phyloP scores from a whole-genome alignment of 1,140 invertebrate species.

The Tachypleus tridentatus region DNA sequence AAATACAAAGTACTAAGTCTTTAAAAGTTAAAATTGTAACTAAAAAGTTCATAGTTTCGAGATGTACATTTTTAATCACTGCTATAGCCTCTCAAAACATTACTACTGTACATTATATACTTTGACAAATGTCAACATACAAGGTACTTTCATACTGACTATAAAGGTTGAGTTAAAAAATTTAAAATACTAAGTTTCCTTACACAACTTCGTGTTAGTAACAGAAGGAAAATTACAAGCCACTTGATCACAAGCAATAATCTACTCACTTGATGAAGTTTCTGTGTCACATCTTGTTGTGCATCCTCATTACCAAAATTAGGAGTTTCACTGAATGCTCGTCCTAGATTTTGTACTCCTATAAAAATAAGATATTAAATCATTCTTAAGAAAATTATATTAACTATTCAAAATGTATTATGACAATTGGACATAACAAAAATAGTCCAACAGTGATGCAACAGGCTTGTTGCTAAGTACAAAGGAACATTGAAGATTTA shows the following conservation, averaged over 20 bases:
- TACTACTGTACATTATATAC: background rate
- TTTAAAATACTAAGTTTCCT: background rate
- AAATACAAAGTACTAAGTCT: background rate
- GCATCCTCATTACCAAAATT: slow-evolving; percentile 78
- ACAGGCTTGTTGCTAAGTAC: too few species aligned
- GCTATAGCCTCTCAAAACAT: too few species aligned
- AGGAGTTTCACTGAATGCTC: slow-evolving; percentile 79
- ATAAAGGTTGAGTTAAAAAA: background rate
- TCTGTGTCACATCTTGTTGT: slow-evolving; percentile 81
- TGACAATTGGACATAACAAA: too few species aligned
- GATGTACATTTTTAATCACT: background rate
- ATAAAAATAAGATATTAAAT: slow-evolving; percentile 3
- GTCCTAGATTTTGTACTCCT: slow-evolving; percentile 68
- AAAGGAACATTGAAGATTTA: too few species aligned
- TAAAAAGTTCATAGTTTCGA: background rate
- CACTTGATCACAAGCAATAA: background rate
- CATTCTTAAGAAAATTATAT: background rate
- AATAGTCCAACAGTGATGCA: too few species aligned
- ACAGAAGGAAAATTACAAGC: background rate
- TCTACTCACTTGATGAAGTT: slow-evolving; percentile 62
- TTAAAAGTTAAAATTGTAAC: slow-evolving; percentile 8
- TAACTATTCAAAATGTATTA: too few species aligned
- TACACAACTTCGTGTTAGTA: background rate
- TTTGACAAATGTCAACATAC: slow-evolving; percentile 5
- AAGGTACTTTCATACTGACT: background rate